phyloP scores from a whole-genome alignment of 23 tunicate genomes.

The Ciona savignyi region DNA sequence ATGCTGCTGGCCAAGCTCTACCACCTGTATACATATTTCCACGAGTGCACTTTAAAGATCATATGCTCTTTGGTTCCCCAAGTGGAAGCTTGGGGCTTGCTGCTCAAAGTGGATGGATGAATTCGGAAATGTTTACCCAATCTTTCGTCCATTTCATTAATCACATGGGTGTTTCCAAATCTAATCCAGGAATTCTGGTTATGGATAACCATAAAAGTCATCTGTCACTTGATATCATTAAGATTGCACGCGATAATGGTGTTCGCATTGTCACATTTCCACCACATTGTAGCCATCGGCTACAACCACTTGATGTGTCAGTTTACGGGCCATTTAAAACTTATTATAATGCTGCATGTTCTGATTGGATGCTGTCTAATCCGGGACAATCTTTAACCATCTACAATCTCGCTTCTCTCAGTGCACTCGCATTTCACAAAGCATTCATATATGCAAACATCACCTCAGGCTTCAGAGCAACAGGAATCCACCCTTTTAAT shows the following conservation, averaged over 20 bases:
- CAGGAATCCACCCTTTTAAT: conserved; percentile 7
- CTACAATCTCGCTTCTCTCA: conserved; percentile 30
- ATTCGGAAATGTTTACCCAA: conserved; percentile 20
- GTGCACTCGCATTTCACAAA: conserved; percentile 3
- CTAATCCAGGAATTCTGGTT: conserved; percentile 14
- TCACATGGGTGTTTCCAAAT: conserved; percentile 3
- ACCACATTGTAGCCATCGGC: conserved; percentile 30
- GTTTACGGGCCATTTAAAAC: conserved; percentile 39
- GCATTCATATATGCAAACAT: conserved; percentile 17
- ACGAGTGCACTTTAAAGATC: conserved; percentile 19
- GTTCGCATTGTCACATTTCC: conserved; percentile 34
- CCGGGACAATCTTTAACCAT: conserved; percentile 16
- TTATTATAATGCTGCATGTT: conserved; percentile 19
- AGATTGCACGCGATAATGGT: conserved; percentile 17
- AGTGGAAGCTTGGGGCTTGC: conserved; percentile 35
- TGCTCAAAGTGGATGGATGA: conserved; percentile 22
- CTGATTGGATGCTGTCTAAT: conserved; percentile 17
- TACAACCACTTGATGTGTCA: no score
- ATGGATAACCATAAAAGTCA: conserved; percentile 39
- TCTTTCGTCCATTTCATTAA: conserved; percentile 11
- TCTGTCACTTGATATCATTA: conserved; percentile 10
- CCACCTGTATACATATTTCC: conserved; percentile 39
- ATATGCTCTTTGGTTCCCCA: conserved; percentile 15
- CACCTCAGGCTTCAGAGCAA: conserved; percentile 7
- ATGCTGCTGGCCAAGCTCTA: conserved; percentile 22